Percentiles rank a stretch among this genome's conserved stretches.
Conservation (phyloP, 2,797 vertebrate species). For the Cynopterus sphinx region DNA sequence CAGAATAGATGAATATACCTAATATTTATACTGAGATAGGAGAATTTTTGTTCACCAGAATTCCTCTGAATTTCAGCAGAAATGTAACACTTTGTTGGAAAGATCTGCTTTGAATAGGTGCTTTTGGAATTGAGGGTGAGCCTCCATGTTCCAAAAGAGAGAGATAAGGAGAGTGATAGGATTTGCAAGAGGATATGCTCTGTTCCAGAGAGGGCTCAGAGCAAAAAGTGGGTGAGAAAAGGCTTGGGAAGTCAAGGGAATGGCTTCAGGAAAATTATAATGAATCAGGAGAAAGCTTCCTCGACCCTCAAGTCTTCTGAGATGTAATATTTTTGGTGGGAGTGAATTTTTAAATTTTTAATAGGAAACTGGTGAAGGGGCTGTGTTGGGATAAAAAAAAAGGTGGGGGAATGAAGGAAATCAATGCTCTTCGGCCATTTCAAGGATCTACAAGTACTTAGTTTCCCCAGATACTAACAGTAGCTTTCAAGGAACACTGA, state of each 20-base stretch:
- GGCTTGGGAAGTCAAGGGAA: background rate
- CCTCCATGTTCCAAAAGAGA: background rate
- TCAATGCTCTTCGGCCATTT: background rate
- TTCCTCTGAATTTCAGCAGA: background rate
- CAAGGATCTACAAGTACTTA: background rate
- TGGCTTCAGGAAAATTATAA: fast-evolving
- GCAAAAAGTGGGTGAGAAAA: too few species aligned
- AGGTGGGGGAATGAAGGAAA: background rate
- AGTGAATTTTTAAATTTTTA: background rate
- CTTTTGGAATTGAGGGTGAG: background rate
- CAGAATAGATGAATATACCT: background rate
- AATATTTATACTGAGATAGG: background rate
- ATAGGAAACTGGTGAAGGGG: background rate
- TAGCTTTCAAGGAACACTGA: background rate
- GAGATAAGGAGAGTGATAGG: too few species aligned
- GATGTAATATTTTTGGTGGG: background rate
- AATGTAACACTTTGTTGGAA: background rate
- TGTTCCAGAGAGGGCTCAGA: background rate
- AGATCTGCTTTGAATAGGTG: background rate
- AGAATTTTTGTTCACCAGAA: background rate
- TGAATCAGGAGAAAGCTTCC: background rate
- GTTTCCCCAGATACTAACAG: background rate
- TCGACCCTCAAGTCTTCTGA: background rate
- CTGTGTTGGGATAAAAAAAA: background rate
- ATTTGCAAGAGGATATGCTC: background rate